A percentile compares a stretch with the other conserved stretches of the same genome.
These are phyloP conservation scores for Leptinotarsa tumamoca DNA, from an alignment of 2,888 invertebrate genomes.

Conservation along the genomic window DNA sequence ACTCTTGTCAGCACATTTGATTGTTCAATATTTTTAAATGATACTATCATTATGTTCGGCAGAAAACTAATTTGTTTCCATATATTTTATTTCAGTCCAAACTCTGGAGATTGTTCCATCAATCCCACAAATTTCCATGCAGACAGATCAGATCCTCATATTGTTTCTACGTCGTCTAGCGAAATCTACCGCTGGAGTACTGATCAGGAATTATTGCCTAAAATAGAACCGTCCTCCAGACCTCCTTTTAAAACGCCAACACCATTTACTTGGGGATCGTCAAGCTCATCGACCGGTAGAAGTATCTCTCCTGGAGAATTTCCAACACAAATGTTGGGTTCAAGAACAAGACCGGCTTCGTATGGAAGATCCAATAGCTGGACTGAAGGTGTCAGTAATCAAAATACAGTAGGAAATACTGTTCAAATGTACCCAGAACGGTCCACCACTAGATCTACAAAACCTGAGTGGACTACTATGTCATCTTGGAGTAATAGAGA, in stretches of 20 bases:
- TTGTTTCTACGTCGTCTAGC: conserved; percentile 60
- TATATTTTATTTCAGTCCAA: conserved; percentile 64
- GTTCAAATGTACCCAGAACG: conserved; percentile 55
- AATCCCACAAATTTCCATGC: conserved; percentile 53
- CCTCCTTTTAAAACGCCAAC: conserved; percentile 50
- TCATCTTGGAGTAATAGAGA: conserved; percentile 58
- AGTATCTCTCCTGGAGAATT: conserved; percentile 23
- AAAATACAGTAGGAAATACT: conserved; percentile 47
- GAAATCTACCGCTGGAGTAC: conserved; percentile 63
- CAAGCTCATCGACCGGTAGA: conserved; percentile 21
- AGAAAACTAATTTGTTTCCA: no score
- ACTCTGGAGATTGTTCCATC: conserved; percentile 67
- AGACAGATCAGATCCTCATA: conserved; percentile 54
- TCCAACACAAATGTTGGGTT: conserved; percentile 54
- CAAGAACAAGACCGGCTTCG: conserved; percentile 65
- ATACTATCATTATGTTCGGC: no score
- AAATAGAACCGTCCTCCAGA: conserved; percentile 47
- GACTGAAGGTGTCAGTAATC: conserved; percentile 55
- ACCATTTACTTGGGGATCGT: conserved; percentile 51
- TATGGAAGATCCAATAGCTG: conserved; percentile 70
- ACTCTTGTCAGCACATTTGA: no score
- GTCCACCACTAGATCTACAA: conserved; percentile 52
- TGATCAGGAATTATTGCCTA: conserved; percentile 47
- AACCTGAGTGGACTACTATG: conserved; percentile 59
- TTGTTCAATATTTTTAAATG: no score